Base-by-base conservation (phyloP, 2,113 vertebrate species). In the Gopherus evgoodei region DNA sequence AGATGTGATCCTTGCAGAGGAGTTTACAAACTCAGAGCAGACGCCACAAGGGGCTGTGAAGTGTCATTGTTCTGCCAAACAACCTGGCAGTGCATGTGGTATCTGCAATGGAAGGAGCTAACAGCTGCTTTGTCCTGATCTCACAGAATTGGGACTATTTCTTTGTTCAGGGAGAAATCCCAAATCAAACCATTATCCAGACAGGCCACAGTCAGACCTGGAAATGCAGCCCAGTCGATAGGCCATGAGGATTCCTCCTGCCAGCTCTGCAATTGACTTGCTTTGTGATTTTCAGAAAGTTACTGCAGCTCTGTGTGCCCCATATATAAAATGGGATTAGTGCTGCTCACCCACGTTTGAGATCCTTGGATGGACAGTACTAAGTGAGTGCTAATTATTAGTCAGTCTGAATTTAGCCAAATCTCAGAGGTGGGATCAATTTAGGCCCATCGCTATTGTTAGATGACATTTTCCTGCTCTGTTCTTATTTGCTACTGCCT, bases 311-410 rank as follows among this genome's bases (percentile, higher is more conserved):
- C 65, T 11, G 5, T 17, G 8, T 0, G 3, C 16, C 29, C 11
- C 2, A 5, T 25, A 6, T 0, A 11, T 14, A 3, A 16, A 24
- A 44, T 4, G 1, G 44, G 83, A 90, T 1, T 49, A 53, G 90
- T 17, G 49, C 2, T 47, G 80, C 0, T 2, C 0, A 5, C 80
- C 11, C 80, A n/a, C 0, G 62, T 27, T 31, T 3, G 81, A 44
- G 38, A 29, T 3, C 65, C 90, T 87, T 0, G 11, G 52, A 84
- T 78, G 90, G 76, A 78, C 86, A 95, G 44, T 38, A 2, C 31
- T 0, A 0, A 47, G 21, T 52, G 24, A 88, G 69, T 44, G n/a
- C 22, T 1, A 4, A 49, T 5, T 80, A 17, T 44, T n/a, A 6
- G 52, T 1, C 31, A 86, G 17, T 56, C 54, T 2, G 27, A 84